phyloP scores from a whole-genome alignment of 2,888 invertebrate species.

The Hydriomena furcata region DNA sequence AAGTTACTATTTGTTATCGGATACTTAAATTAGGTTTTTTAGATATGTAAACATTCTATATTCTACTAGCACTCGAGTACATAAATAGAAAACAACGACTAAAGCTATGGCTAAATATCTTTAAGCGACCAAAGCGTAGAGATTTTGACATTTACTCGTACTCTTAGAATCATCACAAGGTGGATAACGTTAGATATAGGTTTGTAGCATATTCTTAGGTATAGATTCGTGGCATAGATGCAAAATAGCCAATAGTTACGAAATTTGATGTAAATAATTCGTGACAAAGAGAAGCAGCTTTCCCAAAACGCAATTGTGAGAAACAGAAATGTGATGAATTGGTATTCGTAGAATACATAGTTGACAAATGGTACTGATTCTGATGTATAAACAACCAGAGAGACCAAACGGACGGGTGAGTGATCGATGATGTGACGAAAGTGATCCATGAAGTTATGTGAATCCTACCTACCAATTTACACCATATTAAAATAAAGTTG shows the following conservation, averaged over 20 bases:
- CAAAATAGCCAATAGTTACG: not conserved
- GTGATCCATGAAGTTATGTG: conserved; percentile 45
- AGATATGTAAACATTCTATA: not conserved
- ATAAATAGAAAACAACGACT: not conserved
- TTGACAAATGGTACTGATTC: conserved; percentile 15
- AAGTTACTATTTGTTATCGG: not conserved
- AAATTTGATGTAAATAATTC: conserved; percentile 4
- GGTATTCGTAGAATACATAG: conserved; percentile 1
- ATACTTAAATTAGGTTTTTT: not conserved
- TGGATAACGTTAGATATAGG: not conserved
- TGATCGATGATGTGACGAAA: conserved; percentile 51
- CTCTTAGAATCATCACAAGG: too few relatives aligned
- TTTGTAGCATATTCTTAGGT: too few relatives aligned
- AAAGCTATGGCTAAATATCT: too few relatives aligned
- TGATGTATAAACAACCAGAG: not conserved
- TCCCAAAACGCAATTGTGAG: not conserved
- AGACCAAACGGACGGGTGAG: conserved; percentile 28
- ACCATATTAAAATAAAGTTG: conserved; percentile 4
- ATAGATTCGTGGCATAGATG: too few relatives aligned
- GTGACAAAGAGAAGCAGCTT: conserved; percentile 6
- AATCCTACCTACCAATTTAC: conserved; percentile 15
- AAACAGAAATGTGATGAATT: conserved; percentile 6
- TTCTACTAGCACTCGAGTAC: not conserved
- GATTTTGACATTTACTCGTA: not conserved
- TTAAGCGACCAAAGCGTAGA: not conserved